Conservation (phyloP, 2,113 vertebrate species). For the Alosa alosa region DNA sequence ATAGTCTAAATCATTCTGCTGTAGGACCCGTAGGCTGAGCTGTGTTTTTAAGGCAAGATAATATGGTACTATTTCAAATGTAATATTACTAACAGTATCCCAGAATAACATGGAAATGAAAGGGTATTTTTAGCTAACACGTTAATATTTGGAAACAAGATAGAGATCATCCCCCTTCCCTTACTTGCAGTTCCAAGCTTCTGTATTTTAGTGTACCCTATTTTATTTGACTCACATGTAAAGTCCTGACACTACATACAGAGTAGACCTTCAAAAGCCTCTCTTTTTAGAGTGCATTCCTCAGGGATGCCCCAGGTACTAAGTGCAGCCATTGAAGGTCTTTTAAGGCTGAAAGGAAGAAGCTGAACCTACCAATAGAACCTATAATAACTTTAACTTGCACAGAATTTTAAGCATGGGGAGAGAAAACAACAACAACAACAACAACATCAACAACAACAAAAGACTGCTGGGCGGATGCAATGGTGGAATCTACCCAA, state of each 20-base stretch:
- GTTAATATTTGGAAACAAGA: not conserved
- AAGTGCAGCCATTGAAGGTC: not conserved
- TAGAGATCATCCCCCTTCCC: not conserved
- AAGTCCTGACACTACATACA: not conserved
- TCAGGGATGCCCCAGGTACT: not conserved
- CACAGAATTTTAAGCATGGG: no score
- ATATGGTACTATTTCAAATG: not conserved
- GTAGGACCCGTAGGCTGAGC: not conserved
- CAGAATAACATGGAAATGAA: not conserved
- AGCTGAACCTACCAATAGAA: not conserved
- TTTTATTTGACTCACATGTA: not conserved
- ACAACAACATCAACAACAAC: not conserved
- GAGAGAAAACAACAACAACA: not conserved
- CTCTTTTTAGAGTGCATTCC: not conserved
- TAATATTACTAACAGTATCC: not conserved
- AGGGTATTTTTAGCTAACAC: not conserved
- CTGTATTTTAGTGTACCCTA: not conserved
- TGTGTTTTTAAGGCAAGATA: not conserved
- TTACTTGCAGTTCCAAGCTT: not conserved
- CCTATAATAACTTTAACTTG: not conserved
- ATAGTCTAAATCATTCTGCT: not conserved
- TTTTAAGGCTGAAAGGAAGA: not conserved
- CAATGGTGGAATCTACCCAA: not conserved
- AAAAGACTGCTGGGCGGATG: not conserved
- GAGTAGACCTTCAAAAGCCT: not conserved